phyloP scores from a whole-genome alignment of 2,888 invertebrate species.

The Archips crataeganus region DNA sequence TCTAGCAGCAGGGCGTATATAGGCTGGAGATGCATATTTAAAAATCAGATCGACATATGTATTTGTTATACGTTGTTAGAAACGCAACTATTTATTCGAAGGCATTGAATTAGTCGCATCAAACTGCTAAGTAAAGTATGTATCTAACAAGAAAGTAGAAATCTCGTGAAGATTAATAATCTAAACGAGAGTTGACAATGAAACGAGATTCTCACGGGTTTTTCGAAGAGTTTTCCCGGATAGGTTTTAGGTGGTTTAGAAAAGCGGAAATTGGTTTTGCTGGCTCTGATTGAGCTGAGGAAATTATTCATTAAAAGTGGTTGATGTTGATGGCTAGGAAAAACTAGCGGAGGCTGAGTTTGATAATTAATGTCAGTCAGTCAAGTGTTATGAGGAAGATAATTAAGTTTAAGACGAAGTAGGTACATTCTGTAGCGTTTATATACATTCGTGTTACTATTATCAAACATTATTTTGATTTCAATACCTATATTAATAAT shows the following conservation, averaged over 20 bases:
- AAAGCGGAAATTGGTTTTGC: slow-evolving; percentile 37
- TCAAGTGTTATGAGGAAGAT: neutral
- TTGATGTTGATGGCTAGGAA: neutral
- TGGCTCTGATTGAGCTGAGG: slow-evolving; percentile 17
- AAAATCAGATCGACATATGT: too few species aligned
- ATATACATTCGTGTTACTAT: too few species aligned
- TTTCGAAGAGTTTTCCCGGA: slow-evolving; percentile 18
- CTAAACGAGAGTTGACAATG: slow-evolving; percentile 11
- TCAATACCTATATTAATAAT: too few species aligned
- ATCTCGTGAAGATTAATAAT: slow-evolving; percentile 17
- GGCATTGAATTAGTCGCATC: slow-evolving; percentile 5
- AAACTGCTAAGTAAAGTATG: neutral
- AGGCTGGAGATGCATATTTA: too few species aligned
- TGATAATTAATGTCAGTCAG: neutral
- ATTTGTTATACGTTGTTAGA: too few species aligned
- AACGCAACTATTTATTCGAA: neutral
- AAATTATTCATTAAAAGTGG: slow-evolving; percentile 18
- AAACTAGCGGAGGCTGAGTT: neutral
- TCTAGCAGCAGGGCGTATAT: too few species aligned
- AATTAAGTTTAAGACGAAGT: neutral
- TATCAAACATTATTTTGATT: too few species aligned
- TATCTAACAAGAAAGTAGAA: slow-evolving; percentile 26
- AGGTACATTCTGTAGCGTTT: neutral
- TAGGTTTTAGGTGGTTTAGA: slow-evolving; percentile 34
- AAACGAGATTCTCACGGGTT: slow-evolving; percentile 29